Percentiles rank a stretch among this genome's conserved stretches.
phyloP scores from a whole-genome alignment of 2,113 vertebrate species.

The Propithecus coquereli region DNA sequence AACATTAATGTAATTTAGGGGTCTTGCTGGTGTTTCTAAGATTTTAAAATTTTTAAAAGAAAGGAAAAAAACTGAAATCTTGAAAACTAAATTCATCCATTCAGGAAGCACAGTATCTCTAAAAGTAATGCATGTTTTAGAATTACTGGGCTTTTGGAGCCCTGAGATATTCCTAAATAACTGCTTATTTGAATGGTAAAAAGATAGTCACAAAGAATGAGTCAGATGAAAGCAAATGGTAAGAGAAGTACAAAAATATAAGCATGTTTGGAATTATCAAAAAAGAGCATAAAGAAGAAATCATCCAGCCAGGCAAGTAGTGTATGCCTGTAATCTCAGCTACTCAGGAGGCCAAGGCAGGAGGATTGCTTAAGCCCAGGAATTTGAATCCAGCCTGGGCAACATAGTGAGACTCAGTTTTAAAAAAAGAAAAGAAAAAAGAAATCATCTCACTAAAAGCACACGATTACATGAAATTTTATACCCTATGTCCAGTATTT shows the following conservation, averaged over 20 bases:
- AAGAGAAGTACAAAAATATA: background rate
- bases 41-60: background rate
- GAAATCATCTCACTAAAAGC: background rate
- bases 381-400: no score
- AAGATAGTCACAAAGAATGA: background rate
- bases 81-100: background rate
- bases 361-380: no score
- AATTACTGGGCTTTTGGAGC: background rate
- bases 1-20: background rate
- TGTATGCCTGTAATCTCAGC: no score
- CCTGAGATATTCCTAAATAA: background rate
- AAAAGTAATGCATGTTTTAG: background rate
- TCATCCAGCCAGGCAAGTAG: background rate
- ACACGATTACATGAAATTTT: background rate
- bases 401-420: no score
- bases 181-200: background rate
- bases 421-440: no score
- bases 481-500: background rate
- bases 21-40: background rate
- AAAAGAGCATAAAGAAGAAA: background rate
- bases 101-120: background rate
- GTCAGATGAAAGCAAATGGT: background rate
- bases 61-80: background rate
- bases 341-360: no score
- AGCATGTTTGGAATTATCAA: background rate